A percentile compares a stretch with the other conserved stretches of the same genome.
Evolutionary conservation across 2,113 vertebrate genomes (phyloP).

Genomic region (Syngnathus scovelli): DNA sequence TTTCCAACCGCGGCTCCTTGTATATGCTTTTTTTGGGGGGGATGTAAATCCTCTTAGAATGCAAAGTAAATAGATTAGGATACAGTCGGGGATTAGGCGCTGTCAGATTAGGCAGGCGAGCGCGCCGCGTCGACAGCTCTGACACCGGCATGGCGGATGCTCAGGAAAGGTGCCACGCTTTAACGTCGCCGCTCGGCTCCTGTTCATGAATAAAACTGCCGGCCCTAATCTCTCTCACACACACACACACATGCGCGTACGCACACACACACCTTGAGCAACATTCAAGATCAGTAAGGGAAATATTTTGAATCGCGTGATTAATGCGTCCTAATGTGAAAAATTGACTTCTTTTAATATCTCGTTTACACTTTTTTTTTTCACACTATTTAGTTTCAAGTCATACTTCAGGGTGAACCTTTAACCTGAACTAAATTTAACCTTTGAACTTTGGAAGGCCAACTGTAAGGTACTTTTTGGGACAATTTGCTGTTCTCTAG

Average conservation of each 20-base stretch:
- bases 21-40: constrained; percentile 76
- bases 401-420: neutral
- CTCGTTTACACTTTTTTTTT: neutral
- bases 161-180: constrained; percentile 73
- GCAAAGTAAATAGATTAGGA: constrained; percentile 95
- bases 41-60: constrained; percentile 92
- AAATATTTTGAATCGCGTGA: constrained; percentile 42
- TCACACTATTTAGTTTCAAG: neutral
- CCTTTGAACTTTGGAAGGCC: neutral
- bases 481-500: neutral
- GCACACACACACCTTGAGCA: constrained; percentile 17
- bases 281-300: constrained; percentile 50
- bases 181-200: constrained; percentile 65
- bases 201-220: constrained; percentile 71
- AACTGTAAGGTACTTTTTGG: neutral
- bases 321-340: constrained; percentile 27
- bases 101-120: constrained; percentile 89
- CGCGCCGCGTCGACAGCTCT: constrained; percentile 82
- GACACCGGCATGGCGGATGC: constrained; percentile 84
- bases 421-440: neutral
- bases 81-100: constrained; percentile 90
- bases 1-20: constrained; percentile 80
- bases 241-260: constrained; percentile 21
- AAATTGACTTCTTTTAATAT: neutral
- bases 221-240: constrained; percentile 67